Base-by-base conservation (phyloP, 2,113 vertebrate species). In the Toxostoma redivivum region DNA sequence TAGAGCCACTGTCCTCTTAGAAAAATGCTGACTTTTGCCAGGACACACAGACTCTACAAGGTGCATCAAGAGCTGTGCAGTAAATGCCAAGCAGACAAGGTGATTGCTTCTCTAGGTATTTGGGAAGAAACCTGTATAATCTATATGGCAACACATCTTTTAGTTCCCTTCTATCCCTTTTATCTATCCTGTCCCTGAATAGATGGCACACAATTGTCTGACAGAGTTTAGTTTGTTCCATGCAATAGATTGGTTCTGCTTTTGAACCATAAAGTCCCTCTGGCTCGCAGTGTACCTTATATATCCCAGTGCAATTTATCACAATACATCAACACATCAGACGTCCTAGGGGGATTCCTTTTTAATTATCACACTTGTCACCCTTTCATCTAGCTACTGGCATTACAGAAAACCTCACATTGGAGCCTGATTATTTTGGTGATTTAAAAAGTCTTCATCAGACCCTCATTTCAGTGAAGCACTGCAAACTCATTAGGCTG, bases 331-430 rank as follows among this genome's bases (percentile, higher is more conserved):
- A 92, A 83, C 31, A 40, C 67, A 88, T 38, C 51, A 44, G 53
- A 90, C 90, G 78, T 94, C 90, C 74, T 37, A 28, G 18, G 79
- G 78, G 71, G 60, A 81, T 88, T 88, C 80, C 67, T 60, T 73
- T 92, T 86, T 67, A 93, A 94, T 90, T 94, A 93, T 78, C 90
- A 72, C 74, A 61, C 66, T 91, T 85, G 67, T 90, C 92, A 92
- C 38, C 53, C 54, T 57, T 94, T 90, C 42, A 4, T 67, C 69
- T 37, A 77, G 51, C 44, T 45, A 27, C n/a, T 45, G 70, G 51
- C 51, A 74, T 58, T 31, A 27, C 37, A 60, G 67, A 73, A 83
- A 92, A 81, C 40, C 25, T 80, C 67, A 40, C 22, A 67, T 3
- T 27, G 22, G 27, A 56, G 73, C 67, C 44, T 83, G 67, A 90